Percentiles rank a stretch among this genome's conserved stretches.
Conservation (phyloP, 2,797 vertebrate species). For the Botia almorhae region DNA sequence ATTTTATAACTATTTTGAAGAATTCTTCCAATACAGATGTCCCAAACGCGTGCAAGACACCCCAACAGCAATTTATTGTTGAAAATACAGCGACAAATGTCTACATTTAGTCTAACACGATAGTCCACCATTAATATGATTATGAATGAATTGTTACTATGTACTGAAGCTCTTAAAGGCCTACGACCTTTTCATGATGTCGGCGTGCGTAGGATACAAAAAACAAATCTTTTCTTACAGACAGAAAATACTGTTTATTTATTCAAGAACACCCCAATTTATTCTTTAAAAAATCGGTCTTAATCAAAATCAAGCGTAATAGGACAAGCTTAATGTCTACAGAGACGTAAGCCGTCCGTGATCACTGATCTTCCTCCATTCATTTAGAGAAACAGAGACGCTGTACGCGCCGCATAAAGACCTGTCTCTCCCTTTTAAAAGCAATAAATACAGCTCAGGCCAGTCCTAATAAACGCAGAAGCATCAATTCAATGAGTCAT, state of each 20-base stretch:
- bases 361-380: slow-evolving; percentile 41
- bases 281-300: background rate
- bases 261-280: background rate
- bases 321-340: too few relatives aligned
- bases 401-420: slow-evolving; percentile 20
- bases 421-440: slow-evolving; percentile 4
- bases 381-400: slow-evolving; percentile 51
- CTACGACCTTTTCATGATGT: slow-evolving; percentile 64
- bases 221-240: background rate
- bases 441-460: background rate
- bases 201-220: slow-evolving; percentile 1
- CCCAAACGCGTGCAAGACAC: background rate
- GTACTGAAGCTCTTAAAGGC: background rate
- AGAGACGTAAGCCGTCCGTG: too few relatives aligned
- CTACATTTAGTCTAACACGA: background rate
- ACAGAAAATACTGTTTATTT: background rate
- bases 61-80: background rate
- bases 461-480: background rate
- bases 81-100: background rate
- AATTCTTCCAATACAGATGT: too few relatives aligned
- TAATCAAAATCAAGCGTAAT: background rate
- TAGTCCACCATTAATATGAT: too few relatives aligned
- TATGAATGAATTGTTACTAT: too few relatives aligned
- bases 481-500: background rate
- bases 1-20: background rate